A percentile compares a stretch with the other conserved stretches of the same genome.
These are phyloP conservation scores for Pantelozetes paolii DNA, from an alignment of 2,888 invertebrate genomes.

Conservation along the genomic window DNA sequence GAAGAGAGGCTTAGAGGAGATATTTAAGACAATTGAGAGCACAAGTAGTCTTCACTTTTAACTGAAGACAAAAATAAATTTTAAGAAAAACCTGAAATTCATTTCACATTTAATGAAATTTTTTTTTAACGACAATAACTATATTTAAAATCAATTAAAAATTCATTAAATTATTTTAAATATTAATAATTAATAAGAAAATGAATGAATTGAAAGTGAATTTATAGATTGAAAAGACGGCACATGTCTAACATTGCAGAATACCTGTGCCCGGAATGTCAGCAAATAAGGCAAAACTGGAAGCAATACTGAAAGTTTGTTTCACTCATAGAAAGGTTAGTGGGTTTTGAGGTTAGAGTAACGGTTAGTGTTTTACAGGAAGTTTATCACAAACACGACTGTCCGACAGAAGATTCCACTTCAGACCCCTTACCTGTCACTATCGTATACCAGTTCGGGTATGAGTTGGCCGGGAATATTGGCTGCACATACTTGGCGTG, in stretches of 20 bases:
- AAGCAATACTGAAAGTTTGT: not conserved
- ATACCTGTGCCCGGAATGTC: no score
- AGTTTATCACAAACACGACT: not conserved
- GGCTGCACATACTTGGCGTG: slow-evolving; percentile 46
- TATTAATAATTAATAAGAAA: not conserved
- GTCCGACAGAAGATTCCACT: not conserved
- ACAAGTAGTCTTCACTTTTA: not conserved
- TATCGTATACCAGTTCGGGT: slow-evolving; percentile 47
- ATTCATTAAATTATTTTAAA: not conserved
- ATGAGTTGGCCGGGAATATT: slow-evolving; percentile 46
- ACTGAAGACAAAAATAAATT: not conserved
- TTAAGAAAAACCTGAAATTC: not conserved
- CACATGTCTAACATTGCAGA: not conserved
- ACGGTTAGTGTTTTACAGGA: slow-evolving; percentile 13
- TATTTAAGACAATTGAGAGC: not conserved
- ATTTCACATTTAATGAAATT: not conserved
- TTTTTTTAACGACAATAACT: no score
- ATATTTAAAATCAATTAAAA: no score
- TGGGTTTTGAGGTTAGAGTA: slow-evolving; percentile 18
- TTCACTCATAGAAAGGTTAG: slow-evolving; percentile 19
- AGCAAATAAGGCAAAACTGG: not conserved
- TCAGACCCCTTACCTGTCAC: slow-evolving; percentile 39
- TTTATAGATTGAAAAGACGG: not conserved
- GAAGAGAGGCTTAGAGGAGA: not conserved
- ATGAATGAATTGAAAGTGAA: not conserved